Conservation (phyloP, 2,113 vertebrate genomes). For the Numida meleagris region DNA sequence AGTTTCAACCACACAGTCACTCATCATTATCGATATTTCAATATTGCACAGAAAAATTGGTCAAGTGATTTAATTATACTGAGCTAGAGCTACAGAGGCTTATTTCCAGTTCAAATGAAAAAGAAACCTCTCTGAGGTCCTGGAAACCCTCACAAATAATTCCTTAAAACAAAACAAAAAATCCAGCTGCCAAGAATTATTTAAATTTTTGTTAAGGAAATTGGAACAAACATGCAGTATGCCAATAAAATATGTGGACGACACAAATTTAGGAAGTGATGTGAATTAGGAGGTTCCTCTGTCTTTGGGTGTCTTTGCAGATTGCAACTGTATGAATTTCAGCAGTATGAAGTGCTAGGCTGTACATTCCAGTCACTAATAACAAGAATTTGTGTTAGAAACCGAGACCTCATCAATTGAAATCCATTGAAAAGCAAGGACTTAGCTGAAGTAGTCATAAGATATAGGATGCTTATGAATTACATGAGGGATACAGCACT, state of each 20-base stretch:
- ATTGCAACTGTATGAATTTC: neutral
- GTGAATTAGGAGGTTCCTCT: neutral
- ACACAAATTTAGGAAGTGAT: neutral
- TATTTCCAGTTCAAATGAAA: constrained; percentile 31
- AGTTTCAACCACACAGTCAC: neutral
- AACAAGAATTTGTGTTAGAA: neutral
- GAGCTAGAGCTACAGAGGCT: neutral
- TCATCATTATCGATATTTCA: neutral
- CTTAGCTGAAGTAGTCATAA: neutral
- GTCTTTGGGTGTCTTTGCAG: neutral
- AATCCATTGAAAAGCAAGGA: neutral
- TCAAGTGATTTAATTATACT: neutral
- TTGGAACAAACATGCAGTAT: neutral
- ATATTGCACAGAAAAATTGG: neutral
- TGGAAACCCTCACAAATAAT: neutral
- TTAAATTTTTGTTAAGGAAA: neutral
- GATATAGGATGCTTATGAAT: neutral
- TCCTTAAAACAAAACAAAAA: neutral
- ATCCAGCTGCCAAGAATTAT: neutral
- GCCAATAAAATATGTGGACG: neutral
- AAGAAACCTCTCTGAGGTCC: constrained; percentile 13
- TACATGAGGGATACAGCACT: neutral
- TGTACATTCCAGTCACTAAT: neutral
- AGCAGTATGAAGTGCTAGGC: neutral
- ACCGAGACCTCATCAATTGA: neutral